Evolutionary conservation across 2,888 invertebrate genomes (phyloP), one percentile per base, ranked within the genome.

Genomic region (Imbricaverruca yamaguchii): DNA sequence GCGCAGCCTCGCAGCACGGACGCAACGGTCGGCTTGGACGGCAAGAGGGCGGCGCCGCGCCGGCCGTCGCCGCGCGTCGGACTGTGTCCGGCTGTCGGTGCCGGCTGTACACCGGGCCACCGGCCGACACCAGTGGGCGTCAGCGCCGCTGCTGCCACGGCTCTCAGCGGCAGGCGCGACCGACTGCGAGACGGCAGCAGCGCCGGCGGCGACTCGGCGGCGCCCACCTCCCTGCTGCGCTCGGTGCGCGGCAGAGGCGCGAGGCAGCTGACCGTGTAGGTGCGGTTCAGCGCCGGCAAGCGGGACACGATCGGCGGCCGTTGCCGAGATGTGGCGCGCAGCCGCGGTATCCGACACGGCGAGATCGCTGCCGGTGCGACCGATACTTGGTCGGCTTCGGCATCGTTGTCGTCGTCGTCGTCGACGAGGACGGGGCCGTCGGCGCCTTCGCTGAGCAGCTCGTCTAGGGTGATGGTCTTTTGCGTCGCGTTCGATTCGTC

Each of bases 21-120:
- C 15, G 74, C 74, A 18, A 74, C 74, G 0, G 74, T 74, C 39
- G 74, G 74, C 74, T 74, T 74, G 74, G 74, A 74, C 9, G 74
- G 74, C 39, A 53, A 15, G 18, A 74, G 18, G 21, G 39, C 39
- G 39, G 39, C 39, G 4, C 39, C 39, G 4, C 39, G 39, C 39
- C 39, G 39, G 39, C 39, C 2, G 39, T 39, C 39, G 39, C 39
- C 1, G 39, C 39, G 39, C 39, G 39, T 39, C 39, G 39, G 39
- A 4, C 2, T 39, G 39, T 4, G 39, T 39, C 12, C 25, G 67
- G 67, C 67, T 18, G 61, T 15, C 18, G 61, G 61, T 18, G 61
- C 18, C 61, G 61, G 61, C 61, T 18, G 61, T 3, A 15, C 13
- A 18, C 15, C 15, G 61, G 15, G 61, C 13, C 61, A 39, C 4